These are phyloP conservation scores for Ianthella basta DNA, from an alignment of 37 sponge, comb jelly and placozoan genomes.

Conservation along the genomic window DNA sequence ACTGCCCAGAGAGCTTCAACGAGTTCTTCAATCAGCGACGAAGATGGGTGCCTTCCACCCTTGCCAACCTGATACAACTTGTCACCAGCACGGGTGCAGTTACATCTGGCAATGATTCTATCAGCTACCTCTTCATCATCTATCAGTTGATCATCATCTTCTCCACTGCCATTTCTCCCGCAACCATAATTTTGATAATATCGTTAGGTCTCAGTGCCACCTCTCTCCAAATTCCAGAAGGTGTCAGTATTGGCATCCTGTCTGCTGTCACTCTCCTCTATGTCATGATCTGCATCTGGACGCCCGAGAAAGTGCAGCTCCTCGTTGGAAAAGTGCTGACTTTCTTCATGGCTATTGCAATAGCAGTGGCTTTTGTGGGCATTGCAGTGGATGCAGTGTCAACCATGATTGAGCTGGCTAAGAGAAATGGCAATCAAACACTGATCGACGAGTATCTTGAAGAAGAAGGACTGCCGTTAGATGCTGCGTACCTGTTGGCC, in stretches of 20 bases:
- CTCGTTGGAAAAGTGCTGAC: neutral
- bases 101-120: constrained; percentile 54
- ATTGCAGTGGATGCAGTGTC: neutral
- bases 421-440: too few species aligned
- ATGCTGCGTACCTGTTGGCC: constrained; percentile 49
- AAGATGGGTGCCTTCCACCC: constrained; percentile 89
- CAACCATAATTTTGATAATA: constrained; percentile 72
- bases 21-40: constrained; percentile 91
- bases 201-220: constrained; percentile 53
- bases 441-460: too few species aligned
- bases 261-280: neutral
- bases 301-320: neutral
- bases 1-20: constrained; percentile 77
- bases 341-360: neutral
- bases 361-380: neutral
- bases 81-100: constrained; percentile 37
- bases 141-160: constrained; percentile 78
- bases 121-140: constrained; percentile 69
- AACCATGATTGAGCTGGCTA: neutral
- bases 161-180: constrained; percentile 79
- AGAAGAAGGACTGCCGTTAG: neutral
- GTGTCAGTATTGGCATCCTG: neutral
- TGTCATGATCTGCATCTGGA: neutral
- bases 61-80: constrained; percentile 76
- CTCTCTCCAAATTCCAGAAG: neutral